Evolutionary conservation across 2,888 invertebrate genomes (phyloP), one percentile per base, ranked within the genome.

Genomic region (Drosophila prolongata): DNA sequence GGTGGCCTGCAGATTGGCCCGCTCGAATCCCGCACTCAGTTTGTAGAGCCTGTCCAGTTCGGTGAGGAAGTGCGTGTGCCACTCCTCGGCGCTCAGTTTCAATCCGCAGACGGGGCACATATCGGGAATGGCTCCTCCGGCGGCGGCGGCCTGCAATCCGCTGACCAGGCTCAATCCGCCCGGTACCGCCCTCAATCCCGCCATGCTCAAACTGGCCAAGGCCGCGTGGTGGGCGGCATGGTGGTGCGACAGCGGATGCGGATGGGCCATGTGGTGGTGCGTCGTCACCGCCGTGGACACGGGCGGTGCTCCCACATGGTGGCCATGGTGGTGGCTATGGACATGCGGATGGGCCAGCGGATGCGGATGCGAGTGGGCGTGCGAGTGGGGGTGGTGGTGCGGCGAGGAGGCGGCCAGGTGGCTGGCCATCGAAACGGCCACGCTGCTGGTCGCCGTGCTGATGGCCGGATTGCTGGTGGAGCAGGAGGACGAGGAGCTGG

Each of bases 21-120:
- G 90, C 64, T 92, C 92, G 74, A 91, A 90, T 37, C 93, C 93
- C 11, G 93, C 93, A 79, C 93, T 94, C 76, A 95, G 90, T 90
- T 95, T 94, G 89, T 94, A 94, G 55, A 96, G 92, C 75, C 95
- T 93, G 87, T 95, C 95, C 79, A 96, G 92, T 91, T 96, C 96
- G 85, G 95, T 94, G 78, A 94, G 93, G 84, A 95, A 94, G 92
- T 96, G 96, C 34, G 94, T 91, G 88, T 95, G 95, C 86, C 95
- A 93, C 89, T 96, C 95, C 50, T 95, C 95, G 4, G 94, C 92
- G 38, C 95, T 93, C 69, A 96, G 93, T 47, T 95, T 94, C 54
- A 95, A 92, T 8, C 95, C 95, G 89, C 96, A 96, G 49, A 95
- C 94, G 13, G 96, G 95, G 91, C 96, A 96, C 67, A 91, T 80